These are phyloP conservation scores for Drosophila algonquin DNA, from an alignment of 2,888 invertebrate species.

Conservation along the genomic window DNA sequence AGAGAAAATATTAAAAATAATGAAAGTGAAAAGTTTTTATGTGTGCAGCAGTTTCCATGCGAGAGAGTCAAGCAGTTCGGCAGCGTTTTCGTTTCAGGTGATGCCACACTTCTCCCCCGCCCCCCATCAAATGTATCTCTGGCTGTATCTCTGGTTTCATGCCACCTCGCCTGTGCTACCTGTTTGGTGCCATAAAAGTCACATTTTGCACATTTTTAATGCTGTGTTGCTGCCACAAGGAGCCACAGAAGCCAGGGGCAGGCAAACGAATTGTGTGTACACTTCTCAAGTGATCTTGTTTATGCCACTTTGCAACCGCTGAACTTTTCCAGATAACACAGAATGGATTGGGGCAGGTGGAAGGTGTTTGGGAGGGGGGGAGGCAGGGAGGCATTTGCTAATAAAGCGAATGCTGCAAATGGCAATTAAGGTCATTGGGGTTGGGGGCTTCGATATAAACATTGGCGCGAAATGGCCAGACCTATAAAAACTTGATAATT, in stretches of 20 bases:
- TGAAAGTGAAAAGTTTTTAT: slow-evolving; percentile 72
- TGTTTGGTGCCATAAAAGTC: slow-evolving; percentile 61
- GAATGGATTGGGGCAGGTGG: slow-evolving; percentile 4
- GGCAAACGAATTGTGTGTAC: slow-evolving; percentile 54
- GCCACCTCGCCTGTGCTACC: slow-evolving; percentile 16
- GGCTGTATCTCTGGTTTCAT: slow-evolving; percentile 11
- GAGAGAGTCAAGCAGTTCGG: slow-evolving; percentile 10
- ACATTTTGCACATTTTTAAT: slow-evolving; percentile 73
- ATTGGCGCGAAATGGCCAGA: slow-evolving; percentile 21
- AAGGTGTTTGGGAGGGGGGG: slow-evolving; percentile 20
- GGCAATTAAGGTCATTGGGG: slow-evolving; percentile 38
- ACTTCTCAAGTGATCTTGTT: slow-evolving; percentile 75
- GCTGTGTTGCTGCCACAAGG: slow-evolving; percentile 14
- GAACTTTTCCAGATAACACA: slow-evolving; percentile 46
- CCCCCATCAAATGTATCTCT: slow-evolving; percentile 4
- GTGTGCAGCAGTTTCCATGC: no score
- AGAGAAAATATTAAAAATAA: slow-evolving; percentile 68
- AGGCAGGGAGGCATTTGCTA: slow-evolving; percentile 28
- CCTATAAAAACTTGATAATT: slow-evolving; percentile 45
- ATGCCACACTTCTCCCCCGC: not conserved
- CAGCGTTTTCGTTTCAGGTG: not conserved
- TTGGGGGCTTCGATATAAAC: slow-evolving; percentile 15
- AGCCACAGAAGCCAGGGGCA: not conserved
- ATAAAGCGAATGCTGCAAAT: slow-evolving; percentile 39
- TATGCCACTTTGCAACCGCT: slow-evolving; percentile 61